phyloP scores from a whole-genome alignment of 2,797 vertebrate genomes.

The Spinibarbus caldwelli region DNA sequence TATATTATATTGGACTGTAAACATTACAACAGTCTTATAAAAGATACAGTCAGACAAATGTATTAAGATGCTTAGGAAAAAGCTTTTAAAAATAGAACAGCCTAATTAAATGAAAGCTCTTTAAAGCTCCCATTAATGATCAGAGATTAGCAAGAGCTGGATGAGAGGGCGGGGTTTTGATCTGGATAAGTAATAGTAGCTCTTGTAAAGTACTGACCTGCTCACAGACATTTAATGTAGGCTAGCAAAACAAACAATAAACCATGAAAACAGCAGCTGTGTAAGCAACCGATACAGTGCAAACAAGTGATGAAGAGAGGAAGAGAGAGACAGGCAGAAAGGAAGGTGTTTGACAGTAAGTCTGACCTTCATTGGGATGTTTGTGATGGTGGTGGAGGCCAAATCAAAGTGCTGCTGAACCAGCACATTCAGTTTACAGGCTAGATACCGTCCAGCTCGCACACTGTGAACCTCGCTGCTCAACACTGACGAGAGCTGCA shows the following conservation, averaged over 20 bases:
- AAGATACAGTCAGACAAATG: constrained; percentile 4
- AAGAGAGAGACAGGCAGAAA: constrained; percentile 2
- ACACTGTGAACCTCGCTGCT: constrained; percentile 98
- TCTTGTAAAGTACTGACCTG: constrained; percentile 90
- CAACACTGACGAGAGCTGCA: constrained; percentile 91
- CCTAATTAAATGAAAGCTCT: constrained; percentile 10
- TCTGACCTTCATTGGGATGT: constrained; percentile 99
- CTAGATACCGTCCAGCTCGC: constrained; percentile 92
- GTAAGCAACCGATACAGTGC: constrained; percentile 74
- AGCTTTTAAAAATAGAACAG: background rate
- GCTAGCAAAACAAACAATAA: constrained; percentile 99
- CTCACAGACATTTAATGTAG: constrained; percentile 99
- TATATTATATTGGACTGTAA: background rate
- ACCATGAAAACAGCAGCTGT: constrained; percentile 93
- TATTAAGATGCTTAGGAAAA: background rate
- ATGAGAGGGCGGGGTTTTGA: constrained; percentile 55
- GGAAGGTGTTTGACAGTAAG: background rate
- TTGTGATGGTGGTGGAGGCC: constrained; percentile 98
- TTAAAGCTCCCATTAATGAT: constrained; percentile 67
- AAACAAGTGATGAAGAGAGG: constrained; percentile 47
- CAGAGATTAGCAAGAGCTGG: constrained; percentile 59
- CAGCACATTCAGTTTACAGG: constrained; percentile 94
- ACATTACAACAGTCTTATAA: background rate
- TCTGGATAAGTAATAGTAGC: constrained; percentile 54
- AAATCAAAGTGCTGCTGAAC: constrained; percentile 98